Conservation (phyloP, 2,113 vertebrate genomes). For the Phaetusa simplex region DNA sequence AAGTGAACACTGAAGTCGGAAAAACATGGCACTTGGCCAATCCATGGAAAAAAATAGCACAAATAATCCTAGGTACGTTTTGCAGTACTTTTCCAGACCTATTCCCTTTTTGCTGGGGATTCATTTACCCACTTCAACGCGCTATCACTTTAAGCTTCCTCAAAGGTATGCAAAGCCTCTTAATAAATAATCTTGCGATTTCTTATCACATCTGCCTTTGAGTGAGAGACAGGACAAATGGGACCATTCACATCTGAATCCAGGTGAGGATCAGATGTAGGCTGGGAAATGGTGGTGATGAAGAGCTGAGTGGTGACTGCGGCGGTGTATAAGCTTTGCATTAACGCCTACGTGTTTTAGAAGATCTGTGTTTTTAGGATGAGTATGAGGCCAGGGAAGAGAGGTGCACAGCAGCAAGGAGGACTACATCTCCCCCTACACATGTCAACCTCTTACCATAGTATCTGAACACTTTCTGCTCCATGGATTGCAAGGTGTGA, state of each 20-base stretch:
- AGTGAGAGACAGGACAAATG: conserved; percentile 1
- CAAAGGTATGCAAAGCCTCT: conserved; percentile 23
- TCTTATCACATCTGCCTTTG: conserved; percentile 41
- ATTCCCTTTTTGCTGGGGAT: not conserved
- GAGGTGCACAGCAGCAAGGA: not conserved
- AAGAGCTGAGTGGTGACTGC: not conserved
- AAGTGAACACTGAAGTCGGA: not conserved
- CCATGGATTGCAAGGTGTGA: not conserved
- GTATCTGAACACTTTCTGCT: not conserved
- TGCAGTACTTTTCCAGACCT: conserved; percentile 37
- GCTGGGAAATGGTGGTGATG: not conserved
- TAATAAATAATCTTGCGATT: conserved; percentile 29
- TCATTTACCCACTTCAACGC: not conserved
- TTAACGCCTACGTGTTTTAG: not conserved
- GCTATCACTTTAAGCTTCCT: not conserved
- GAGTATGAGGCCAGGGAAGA: not conserved
- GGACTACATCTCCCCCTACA: not conserved
- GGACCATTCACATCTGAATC: not conserved
- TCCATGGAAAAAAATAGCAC: not conserved
- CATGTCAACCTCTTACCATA: not conserved
- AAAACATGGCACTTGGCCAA: not conserved
- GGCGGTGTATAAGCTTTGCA: not conserved
- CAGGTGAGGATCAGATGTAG: conserved; percentile 24
- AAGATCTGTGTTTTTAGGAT: not conserved
- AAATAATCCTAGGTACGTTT: not conserved